Base-by-base conservation (phyloP, 2,113 vertebrate genomes). In the Oceanites oceanicus region DNA sequence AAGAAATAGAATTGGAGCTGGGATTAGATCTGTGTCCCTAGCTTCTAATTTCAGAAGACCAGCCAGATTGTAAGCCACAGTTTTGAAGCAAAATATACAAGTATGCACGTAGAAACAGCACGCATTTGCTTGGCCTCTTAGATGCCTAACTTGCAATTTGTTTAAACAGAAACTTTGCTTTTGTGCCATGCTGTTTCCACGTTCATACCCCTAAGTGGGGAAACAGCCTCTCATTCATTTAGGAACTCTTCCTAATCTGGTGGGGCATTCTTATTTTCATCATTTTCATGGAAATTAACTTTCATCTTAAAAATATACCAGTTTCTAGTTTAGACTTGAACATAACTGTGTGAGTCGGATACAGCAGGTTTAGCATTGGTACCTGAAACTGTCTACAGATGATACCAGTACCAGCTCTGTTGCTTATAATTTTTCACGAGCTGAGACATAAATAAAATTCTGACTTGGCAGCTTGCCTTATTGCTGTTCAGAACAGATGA, bases 11-110 rank as follows among this genome's bases (percentile, higher is more conserved):
- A 70, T 88, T 82, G 93, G 83, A 92, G 73, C 70, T 94, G 86
- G 93, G 94, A 94, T 97, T 97, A 95, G 66, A 95, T 94, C 80
- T 94, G 55, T 78, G 50, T 96, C 91, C 78, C 94, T 79, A 68
- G 87, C 50, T 96, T 94, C 80, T 92, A 70, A 79, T 96, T 96
- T 96, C 89, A 86, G 80, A 91, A 61, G 84, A 82, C 94, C 66
- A 91, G 67, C 18, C 49, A 68, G 77, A 53, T 73, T 76, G 92
- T 59, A 49, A 95, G 56, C n/a, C 72, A 27, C 25, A 20, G 53
- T 68, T 87, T 52, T 66, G 86, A 91, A 82, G 55, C 62, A 87
- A 75, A 89, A 38, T 75, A 36, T 36, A 42, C 44, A 29, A 38
- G 10, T 62, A 11, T 25, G 29, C 34, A 1, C 15, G 11, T 52